These are phyloP conservation scores for Lagodon rhomboides DNA, from an alignment of 2,797 vertebrate genomes.

Conservation along the genomic window DNA sequence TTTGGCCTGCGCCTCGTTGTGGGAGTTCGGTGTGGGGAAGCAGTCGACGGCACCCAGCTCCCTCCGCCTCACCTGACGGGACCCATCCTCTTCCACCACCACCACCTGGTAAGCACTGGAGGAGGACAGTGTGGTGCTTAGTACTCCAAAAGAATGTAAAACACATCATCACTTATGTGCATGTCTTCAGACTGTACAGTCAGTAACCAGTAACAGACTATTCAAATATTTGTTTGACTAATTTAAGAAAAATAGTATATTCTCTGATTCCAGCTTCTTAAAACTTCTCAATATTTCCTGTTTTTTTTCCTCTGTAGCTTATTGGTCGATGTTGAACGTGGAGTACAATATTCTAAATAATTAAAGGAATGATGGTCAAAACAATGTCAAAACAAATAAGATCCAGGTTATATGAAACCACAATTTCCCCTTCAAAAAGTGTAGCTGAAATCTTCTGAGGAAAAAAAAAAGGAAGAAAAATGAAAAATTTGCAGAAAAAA, in stretches of 20 bases:
- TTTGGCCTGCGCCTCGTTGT: slow-evolving; percentile 85
- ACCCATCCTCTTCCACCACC: slow-evolving; percentile 91
- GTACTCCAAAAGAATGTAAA: too few relatives aligned
- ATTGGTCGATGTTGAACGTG: neutral
- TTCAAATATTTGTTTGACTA: too few relatives aligned
- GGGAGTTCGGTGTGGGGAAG: slow-evolving; percentile 90
- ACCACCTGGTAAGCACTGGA: slow-evolving; percentile 94
- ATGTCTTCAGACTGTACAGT: neutral
- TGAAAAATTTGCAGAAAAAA: neutral
- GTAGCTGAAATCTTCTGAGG: neutral
- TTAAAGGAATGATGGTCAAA: neutral
- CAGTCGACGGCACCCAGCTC: slow-evolving; percentile 91
- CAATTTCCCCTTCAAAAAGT: neutral
- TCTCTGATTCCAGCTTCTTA: too few relatives aligned
- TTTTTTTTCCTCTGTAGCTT: too few relatives aligned
- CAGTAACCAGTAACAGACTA: neutral
- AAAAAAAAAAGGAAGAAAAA: neutral
- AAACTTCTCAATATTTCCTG: too few relatives aligned
- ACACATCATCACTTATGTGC: too few relatives aligned
- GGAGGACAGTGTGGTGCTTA: neutral
- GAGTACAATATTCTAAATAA: neutral
- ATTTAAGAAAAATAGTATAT: too few relatives aligned
- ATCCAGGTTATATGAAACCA: neutral
- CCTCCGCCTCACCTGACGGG: slow-evolving; percentile 82
- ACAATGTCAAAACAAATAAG: neutral